Evolutionary conservation across 2,888 invertebrate species (phyloP), one percentile per base, ranked within the genome.

Genomic region (Sussaba pulchella): DNA sequence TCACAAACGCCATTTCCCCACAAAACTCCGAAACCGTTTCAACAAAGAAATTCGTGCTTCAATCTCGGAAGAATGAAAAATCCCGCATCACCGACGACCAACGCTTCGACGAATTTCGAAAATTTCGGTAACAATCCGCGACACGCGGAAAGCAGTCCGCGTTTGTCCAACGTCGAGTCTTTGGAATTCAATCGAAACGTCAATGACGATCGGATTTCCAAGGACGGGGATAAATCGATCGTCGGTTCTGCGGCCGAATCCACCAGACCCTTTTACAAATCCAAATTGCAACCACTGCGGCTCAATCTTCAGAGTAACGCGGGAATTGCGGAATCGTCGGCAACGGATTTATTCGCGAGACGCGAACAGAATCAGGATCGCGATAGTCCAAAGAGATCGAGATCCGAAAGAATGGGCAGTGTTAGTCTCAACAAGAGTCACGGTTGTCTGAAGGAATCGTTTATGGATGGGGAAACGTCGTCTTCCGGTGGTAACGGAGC

Each of bases 391-490:
- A 78, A 78, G 54, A 73, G 57, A 52, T 19, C 26, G 5, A 74
- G 74, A 41, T 63, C 67, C 67, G 73, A 82, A 21, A 64, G 78
- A 26, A 66, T 82, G 70, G 82, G 82, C 12, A 82, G 82, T 63
- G 50, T 79, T 8, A 79, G 88, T n/a, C 86, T 90, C n/a, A 90
- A 90, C 80, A 88, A 87, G 57, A 91, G 91, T 67, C 90, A 91
- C 66, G 89, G 90, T 2, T 91, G 89, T 52, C 75, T 90, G 31
- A 86, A 86, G 45, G 88, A 91, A 39, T 73, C 77, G 17, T 43
- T 26, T 4, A 59, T 41, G 12, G 50, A 80, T 41, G 81, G 76
- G 52, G 64, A 82, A 54, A 73, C 59, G 67, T 52, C 66, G 71
- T 57, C 47, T 50, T 59, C 4, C 41, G 81, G 2, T 31, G 57